Evolutionary conservation across 1,140 invertebrate genomes (phyloP).

Genomic region (Leptopilina clavipes): DNA sequence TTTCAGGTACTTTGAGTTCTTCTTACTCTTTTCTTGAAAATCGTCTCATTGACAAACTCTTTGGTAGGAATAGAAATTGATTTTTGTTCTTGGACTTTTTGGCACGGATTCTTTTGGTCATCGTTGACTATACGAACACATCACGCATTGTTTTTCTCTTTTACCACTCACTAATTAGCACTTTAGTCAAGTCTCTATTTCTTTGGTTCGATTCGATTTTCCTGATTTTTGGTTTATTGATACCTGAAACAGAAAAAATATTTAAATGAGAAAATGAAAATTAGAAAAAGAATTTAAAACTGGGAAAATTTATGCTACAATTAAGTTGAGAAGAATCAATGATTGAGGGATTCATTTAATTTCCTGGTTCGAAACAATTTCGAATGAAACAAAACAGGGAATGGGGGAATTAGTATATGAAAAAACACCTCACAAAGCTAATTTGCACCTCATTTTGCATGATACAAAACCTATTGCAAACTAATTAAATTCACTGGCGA

Average conservation of each 20-base stretch:
- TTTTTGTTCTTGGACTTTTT: slow-evolving; percentile 50
- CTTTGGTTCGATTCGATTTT: slow-evolving; percentile 29
- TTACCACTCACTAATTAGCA: slow-evolving; percentile 36
- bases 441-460: slow-evolving; percentile 1
- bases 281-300: not conserved
- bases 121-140: slow-evolving; percentile 17
- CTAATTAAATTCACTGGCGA: slow-evolving; percentile 21
- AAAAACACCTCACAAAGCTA: not conserved
- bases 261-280: no score
- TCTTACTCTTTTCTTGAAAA: slow-evolving; percentile 40
- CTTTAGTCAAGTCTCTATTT: slow-evolving; percentile 39
- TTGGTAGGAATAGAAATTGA: slow-evolving; percentile 38
- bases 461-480: slow-evolving; percentile 17
- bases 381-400: not conserved
- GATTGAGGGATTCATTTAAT: not conserved
- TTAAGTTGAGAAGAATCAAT: not conserved
- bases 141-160: not conserved
- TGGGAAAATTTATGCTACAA: not conserved
- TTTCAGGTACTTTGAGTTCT: slow-evolving; percentile 44
- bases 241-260: slow-evolving; percentile 2
- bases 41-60: slow-evolving; percentile 38
- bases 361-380: not conserved
- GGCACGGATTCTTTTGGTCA: slow-evolving; percentile 56
- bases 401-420: slow-evolving; percentile 25
- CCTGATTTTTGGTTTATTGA: no score